Evolutionary conservation across 2,888 invertebrate species (phyloP), one percentile per base, ranked within the genome.

Genomic region (Lasioglossum pauxillum): DNA sequence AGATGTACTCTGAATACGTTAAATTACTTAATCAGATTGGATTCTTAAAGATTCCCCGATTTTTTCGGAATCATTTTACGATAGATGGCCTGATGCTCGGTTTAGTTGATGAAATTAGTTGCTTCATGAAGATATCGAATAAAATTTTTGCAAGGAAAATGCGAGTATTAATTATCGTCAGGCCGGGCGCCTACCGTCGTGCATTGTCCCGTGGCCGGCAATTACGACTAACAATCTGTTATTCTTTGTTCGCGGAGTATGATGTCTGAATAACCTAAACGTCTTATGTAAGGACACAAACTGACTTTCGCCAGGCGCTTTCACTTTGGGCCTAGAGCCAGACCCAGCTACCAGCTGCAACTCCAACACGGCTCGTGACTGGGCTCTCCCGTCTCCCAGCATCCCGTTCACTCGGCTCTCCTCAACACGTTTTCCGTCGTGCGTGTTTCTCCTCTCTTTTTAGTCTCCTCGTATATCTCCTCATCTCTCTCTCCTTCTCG

Each of bases 241-340:
- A 73, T 81, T 75, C 80, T 83, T 78, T 84, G 75, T 78, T 38
- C 82, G 86, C 89, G 88, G 91, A 87, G 87, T 90, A 92, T 92
- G 93, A 93, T 92, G 90, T 89, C 90, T 92, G 94, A 93, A 93
- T 93, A 94, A 90, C 88, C 92, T 93, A 93, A 94, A 93, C 89
- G 90, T 91, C 92, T 94, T 95, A 94, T 92, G 94, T 93, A 95
- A 94, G 94, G 91, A 90, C 90, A 93, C 92, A 92, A 92, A 94
- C 67, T 90, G 94, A 95, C 95, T 95, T 95, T 95, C 95, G 94
- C 95, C 93, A 92, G 91, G 89, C 93, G 94, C 95, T 95, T 95
- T 95, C 95, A 95, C 95, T 95, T 92, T 87, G 93, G 86, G 90
- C 92, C 87, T 89, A 90, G 88, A 88, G 91, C 90, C 92, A 89